phyloP scores from a whole-genome alignment of 2,888 invertebrate genomes.

The Choreutis nemorana region DNA sequence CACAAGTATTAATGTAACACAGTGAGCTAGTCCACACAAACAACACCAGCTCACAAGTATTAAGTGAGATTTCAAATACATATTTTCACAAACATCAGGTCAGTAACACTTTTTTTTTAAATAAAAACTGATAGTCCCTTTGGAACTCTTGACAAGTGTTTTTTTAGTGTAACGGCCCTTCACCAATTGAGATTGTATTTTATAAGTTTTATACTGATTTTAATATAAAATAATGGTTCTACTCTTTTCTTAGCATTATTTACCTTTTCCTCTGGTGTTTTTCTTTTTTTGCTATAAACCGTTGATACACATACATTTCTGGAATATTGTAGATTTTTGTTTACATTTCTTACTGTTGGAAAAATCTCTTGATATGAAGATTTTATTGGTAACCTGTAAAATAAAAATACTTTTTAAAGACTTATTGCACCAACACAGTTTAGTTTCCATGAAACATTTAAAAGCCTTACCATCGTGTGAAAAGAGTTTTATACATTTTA shows the following conservation, averaged over 20 bases:
- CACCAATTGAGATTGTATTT: background rate
- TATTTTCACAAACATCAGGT: too few species aligned
- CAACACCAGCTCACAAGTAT: too few species aligned
- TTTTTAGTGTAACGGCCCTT: background rate
- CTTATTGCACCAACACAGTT: too few species aligned
- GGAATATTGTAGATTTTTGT: constrained; percentile 15
- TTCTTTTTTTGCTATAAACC: constrained; percentile 63
- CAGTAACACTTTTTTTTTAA: constrained; percentile 1
- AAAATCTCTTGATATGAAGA: constrained; percentile 24
- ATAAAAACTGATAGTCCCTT: background rate
- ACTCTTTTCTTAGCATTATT: constrained; percentile 6
- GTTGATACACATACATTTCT: constrained; percentile 35
- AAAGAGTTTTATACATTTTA: constrained; percentile 36
- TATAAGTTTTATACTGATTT: background rate
- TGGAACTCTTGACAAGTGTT: background rate
- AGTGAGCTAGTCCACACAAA: too few species aligned
- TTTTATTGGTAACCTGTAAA: constrained; percentile 32
- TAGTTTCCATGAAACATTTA: background rate
- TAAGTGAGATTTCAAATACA: too few species aligned
- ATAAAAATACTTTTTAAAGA: too few species aligned
- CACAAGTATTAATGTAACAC: too few species aligned
- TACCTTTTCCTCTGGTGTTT: constrained; percentile 71
- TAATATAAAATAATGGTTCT: constrained; percentile 3
- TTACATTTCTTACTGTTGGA: constrained; percentile 15
- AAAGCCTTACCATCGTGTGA: constrained; percentile 35